Evolutionary conservation across 2,113 vertebrate genomes (phyloP).

Genomic region (Tauraco erythrolophus): DNA sequence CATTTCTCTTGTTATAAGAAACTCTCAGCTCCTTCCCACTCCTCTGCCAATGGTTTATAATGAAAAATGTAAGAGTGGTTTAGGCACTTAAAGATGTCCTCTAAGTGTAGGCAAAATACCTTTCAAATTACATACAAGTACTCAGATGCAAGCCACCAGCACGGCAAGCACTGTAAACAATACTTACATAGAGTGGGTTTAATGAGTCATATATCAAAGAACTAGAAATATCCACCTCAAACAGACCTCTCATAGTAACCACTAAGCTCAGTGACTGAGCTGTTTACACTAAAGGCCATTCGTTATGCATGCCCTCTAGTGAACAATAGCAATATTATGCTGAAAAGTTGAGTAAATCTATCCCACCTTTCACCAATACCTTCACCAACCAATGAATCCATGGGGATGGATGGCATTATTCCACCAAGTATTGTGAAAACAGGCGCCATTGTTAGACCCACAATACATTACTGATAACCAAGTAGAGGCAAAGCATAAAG

Average conservation of each 20-base stretch:
- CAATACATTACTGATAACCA: slow-evolving; percentile 44
- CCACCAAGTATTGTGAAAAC: slow-evolving; percentile 30
- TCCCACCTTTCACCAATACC: slow-evolving; percentile 60
- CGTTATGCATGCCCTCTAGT: slow-evolving; percentile 11
- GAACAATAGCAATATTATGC: slow-evolving; percentile 68
- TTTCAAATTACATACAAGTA: slow-evolving; percentile 24
- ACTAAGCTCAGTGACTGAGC: neutral
- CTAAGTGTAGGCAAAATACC: slow-evolving; percentile 42
- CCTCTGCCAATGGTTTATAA: neutral
- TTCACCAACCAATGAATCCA: slow-evolving; percentile 29
- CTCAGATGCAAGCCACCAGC: slow-evolving; percentile 32
- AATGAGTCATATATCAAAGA: slow-evolving; percentile 65
- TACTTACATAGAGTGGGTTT: slow-evolving; percentile 36
- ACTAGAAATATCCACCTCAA: slow-evolving; percentile 45
- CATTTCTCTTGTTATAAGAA: slow-evolving; percentile 11
- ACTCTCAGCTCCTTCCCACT: neutral
- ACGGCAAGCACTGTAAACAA: slow-evolving; percentile 42
- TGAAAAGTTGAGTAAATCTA: slow-evolving; percentile 64
- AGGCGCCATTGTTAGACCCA: slow-evolving; percentile 37
- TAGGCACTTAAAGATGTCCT: slow-evolving; percentile 9
- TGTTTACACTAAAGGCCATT: slow-evolving; percentile 63
- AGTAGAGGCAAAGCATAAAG: slow-evolving; percentile 3
- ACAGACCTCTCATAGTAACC: slow-evolving; percentile 29
- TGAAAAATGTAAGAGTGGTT: neutral
- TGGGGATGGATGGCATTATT: slow-evolving; percentile 57